Evolutionary conservation across 2,888 invertebrate genomes (phyloP), one percentile per base, ranked within the genome.

Genomic region (Erebia palarica): DNA sequence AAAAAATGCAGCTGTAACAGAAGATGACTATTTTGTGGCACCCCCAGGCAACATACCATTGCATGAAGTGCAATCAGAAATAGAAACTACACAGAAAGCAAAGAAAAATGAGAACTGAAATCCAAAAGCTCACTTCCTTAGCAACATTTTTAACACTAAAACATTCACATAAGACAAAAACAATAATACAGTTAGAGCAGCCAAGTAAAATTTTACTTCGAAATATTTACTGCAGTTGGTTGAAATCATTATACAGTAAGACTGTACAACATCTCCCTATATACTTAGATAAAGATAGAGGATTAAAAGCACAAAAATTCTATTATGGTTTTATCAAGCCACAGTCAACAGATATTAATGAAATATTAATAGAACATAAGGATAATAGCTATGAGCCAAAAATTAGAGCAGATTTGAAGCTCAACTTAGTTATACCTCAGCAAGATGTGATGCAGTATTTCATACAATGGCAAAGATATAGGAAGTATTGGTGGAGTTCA

Each of bases 11-110:
- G 81, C 92, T 53, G 77, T 96, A 68, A 94, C 94, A 14, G 97
- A 98, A 82, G 98, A 98, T 85, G 97, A 97, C 79, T 98, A 98
- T 86, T 98, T 98, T 93, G 96, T 98, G 14, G 96, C 97, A 47
- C 98, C 98, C 10, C 96, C 96, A 16, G 98, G 98, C 78, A 97
- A 97, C 85, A 96, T 97, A 79, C 96, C 97, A 0, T 82, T 97
- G 71, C 95, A 95, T 82, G 92, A 92, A 84, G 80, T 91, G 63
- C 82, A 86, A 76, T 70, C 77, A 72, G 83, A 86, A 69, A 79
- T 84, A 59, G 69, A 76, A 75, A 78, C 75, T 57, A 74, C 65
- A 47, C 65, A 77, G 60, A 73, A 79, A 79, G 65, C 80, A 7
- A 84, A 87, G 70, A 78, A 89, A 84, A 83, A 93, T 92, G 92